Evolutionary conservation across 2,113 vertebrate genomes (phyloP).

Genomic region (Picathartes gymnocephalus): DNA sequence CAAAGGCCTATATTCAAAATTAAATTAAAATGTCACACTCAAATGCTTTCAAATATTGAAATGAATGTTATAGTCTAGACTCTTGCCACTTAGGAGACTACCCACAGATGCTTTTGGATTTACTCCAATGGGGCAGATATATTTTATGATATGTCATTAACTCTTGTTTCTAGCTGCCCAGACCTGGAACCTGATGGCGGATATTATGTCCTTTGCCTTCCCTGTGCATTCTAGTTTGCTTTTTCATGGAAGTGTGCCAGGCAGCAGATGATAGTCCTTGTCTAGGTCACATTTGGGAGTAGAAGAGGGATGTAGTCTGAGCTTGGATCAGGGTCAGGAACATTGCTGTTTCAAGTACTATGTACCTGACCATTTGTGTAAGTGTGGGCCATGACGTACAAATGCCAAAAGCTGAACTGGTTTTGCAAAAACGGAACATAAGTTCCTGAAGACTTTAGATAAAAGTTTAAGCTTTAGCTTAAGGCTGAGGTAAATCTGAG

Average conservation of each 20-base stretch:
- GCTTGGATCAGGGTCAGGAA: background rate
- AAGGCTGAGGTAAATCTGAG: background rate
- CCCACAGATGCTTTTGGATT: background rate
- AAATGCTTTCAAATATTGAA: background rate
- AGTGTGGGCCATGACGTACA: background rate
- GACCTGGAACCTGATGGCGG: background rate
- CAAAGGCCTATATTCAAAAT: background rate
- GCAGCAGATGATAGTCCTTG: background rate
- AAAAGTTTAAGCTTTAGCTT: background rate
- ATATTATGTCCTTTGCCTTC: background rate
- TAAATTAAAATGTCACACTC: background rate
- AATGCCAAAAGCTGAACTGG: background rate
- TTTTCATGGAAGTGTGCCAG: background rate
- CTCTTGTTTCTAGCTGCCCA: background rate
- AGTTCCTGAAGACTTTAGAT: background rate
- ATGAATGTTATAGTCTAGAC: background rate
- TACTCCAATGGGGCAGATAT: background rate
- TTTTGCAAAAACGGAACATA: background rate
- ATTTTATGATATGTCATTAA: background rate
- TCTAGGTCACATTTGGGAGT: background rate
- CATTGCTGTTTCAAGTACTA: rapidly evolving
- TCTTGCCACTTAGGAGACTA: background rate
- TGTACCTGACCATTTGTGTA: background rate
- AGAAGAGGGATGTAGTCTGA: background rate
- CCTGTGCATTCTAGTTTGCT: background rate